Conservation (phyloP, 2,113 vertebrate genomes). For the Silurus glanis region DNA sequence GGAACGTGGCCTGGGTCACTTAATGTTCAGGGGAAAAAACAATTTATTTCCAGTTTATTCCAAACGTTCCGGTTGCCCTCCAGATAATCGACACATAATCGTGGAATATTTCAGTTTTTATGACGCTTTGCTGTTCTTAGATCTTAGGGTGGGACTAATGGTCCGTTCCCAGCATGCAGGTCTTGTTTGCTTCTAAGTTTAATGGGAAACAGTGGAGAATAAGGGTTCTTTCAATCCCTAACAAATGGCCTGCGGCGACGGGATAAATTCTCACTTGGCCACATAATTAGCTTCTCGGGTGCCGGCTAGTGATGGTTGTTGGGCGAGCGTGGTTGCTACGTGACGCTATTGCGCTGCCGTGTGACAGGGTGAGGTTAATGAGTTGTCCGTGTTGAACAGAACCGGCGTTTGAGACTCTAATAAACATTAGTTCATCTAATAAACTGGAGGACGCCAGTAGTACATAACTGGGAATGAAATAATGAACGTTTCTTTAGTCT, state of each 20-base stretch:
- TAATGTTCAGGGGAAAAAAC: background rate
- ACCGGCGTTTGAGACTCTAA: slow-evolving; percentile 42
- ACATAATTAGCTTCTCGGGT: slow-evolving; percentile 38
- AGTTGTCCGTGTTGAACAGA: slow-evolving; percentile 34
- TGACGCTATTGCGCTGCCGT: slow-evolving; percentile 32
- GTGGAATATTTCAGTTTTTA: background rate
- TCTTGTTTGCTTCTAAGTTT: slow-evolving; percentile 1
- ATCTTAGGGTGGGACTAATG: background rate
- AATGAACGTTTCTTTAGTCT: slow-evolving; percentile 29
- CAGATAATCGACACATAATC: background rate
- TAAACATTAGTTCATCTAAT: slow-evolving; percentile 44
- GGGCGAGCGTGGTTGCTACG: slow-evolving; percentile 1
- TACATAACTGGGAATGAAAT: slow-evolving; percentile 1
- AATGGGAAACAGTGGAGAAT: slow-evolving; percentile 7
- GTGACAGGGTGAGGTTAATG: slow-evolving; percentile 46
- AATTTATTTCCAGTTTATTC: background rate
- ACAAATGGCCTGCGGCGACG: slow-evolving; percentile 12
- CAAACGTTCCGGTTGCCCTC: background rate
- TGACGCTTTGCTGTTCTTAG: background rate
- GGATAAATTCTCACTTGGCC: slow-evolving; percentile 24
- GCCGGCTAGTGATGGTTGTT: background rate
- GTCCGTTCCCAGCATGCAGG: background rate
- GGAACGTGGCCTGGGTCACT: background rate
- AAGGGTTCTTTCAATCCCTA: background rate
- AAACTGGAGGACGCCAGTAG: slow-evolving; percentile 26